These are phyloP conservation scores for Calameuta pallipes DNA, from an alignment of 2,888 invertebrate species.

Conservation along the genomic window DNA sequence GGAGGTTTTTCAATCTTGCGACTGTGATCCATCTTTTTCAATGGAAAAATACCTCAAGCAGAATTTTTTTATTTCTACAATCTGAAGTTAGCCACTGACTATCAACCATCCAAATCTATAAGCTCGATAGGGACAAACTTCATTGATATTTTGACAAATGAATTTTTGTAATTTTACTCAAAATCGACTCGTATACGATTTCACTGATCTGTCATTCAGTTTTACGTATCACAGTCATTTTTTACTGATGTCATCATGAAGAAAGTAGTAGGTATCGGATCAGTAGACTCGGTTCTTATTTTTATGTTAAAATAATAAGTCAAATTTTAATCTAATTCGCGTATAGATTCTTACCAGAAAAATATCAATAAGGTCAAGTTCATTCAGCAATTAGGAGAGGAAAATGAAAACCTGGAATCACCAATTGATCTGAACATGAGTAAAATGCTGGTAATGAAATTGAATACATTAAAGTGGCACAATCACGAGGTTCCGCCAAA, in stretches of 20 bases:
- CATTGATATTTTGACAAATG: not conserved
- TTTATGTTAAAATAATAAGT: not conserved
- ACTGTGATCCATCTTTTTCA: slow-evolving; percentile 41
- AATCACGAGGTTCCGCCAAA: slow-evolving; percentile 72
- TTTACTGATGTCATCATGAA: not conserved
- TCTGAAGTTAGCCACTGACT: not conserved
- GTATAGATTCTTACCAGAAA: not conserved
- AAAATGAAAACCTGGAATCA: slow-evolving; percentile 49
- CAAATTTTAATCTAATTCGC: not conserved
- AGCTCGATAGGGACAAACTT: not conserved
- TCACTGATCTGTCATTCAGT: not conserved
- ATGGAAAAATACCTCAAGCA: no score
- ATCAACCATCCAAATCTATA: not conserved
- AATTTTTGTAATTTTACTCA: not conserved
- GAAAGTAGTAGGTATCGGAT: not conserved
- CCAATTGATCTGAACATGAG: slow-evolving; percentile 67
- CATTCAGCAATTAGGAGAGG: not conserved
- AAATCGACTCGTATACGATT: not conserved
- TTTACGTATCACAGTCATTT: not conserved
- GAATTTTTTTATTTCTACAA: not conserved
- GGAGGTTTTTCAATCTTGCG: slow-evolving; percentile 42
- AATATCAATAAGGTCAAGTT: not conserved
- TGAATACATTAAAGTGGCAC: slow-evolving; percentile 67
- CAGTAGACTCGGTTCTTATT: not conserved
- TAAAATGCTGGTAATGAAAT: slow-evolving; percentile 53